These are phyloP conservation scores for Eupithecia centaureata DNA, from an alignment of 2,888 invertebrate genomes.

Conservation along the genomic window DNA sequence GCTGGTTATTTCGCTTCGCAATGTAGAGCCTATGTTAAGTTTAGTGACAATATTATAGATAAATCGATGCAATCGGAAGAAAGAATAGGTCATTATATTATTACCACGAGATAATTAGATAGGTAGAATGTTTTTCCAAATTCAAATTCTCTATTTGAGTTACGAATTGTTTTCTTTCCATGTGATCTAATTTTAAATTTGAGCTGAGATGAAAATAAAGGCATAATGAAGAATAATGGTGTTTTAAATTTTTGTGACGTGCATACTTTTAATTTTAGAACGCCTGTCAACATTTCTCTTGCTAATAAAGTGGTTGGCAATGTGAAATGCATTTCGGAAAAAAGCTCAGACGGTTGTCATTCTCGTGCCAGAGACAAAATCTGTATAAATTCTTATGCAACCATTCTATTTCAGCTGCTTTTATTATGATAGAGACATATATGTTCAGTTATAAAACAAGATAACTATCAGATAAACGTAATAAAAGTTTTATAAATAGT, in stretches of 20 bases:
- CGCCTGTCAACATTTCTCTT: constrained; percentile 15
- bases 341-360: constrained; percentile 18
- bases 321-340: constrained; percentile 21
- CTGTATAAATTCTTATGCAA: constrained; percentile 14
- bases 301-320: constrained; percentile 26
- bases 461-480: constrained; percentile 21
- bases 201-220: neutral
- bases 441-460: constrained; percentile 33
- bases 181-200: constrained; percentile 1
- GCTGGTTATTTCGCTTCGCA: constrained; percentile 8
- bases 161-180: neutral
- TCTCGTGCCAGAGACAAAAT: constrained; percentile 17
- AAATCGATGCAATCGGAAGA: neutral
- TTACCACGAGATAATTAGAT: neutral
- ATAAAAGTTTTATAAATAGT: constrained; percentile 42
- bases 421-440: constrained; percentile 33
- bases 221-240: constrained; percentile 4
- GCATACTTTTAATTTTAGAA: constrained; percentile 23
- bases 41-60: neutral
- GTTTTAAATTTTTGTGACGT: constrained; percentile 15
- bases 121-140: neutral
- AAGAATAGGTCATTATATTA: neutral
- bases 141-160: neutral
- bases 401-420: constrained; percentile 19
- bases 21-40: neutral